A percentile compares a stretch with the other conserved stretches of the same genome.
phyloP scores from a whole-genome alignment of 2,797 vertebrate genomes.

The Crocidura indochinensis region DNA sequence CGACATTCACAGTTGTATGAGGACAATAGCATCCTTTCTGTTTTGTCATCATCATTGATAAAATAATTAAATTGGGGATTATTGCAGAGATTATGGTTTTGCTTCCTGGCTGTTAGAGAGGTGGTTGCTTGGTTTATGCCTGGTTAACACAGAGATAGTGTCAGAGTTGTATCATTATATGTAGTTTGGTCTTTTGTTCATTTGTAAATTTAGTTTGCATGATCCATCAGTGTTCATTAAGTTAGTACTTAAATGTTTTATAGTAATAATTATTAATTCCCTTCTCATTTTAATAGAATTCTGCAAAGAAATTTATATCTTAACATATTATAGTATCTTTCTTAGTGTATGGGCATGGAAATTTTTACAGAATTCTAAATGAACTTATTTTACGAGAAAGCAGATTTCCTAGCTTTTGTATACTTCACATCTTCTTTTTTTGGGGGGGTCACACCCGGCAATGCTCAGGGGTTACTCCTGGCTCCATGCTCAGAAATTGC shows the following conservation, averaged over 20 bases:
- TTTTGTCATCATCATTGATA: not conserved
- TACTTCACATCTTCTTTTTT: no score
- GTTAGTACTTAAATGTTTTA: constrained; percentile 21
- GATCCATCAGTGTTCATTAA: not conserved
- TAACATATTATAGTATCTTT: constrained; percentile 27
- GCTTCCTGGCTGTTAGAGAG: not conserved
- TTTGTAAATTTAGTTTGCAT: constrained; percentile 32
- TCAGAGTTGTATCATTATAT: constrained; percentile 2
- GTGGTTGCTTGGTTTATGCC: not conserved
- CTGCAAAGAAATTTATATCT: not conserved
- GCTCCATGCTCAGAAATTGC: no score
- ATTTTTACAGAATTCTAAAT: not conserved
- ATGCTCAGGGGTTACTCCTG: no score
- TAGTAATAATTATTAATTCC: not conserved
- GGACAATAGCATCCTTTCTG: no score
- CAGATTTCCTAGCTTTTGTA: not conserved
- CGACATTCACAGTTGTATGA: no score
- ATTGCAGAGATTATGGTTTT: not conserved
- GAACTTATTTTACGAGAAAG: not conserved
- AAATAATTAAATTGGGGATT: not conserved
- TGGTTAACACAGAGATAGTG: not conserved
- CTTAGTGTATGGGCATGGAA: not conserved
- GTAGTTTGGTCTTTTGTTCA: not conserved
- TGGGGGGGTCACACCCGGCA: no score
- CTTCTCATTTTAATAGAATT: constrained; percentile 40